These are phyloP conservation scores for Actias luna DNA, from an alignment of 2,888 invertebrate species.

Conservation along the genomic window DNA sequence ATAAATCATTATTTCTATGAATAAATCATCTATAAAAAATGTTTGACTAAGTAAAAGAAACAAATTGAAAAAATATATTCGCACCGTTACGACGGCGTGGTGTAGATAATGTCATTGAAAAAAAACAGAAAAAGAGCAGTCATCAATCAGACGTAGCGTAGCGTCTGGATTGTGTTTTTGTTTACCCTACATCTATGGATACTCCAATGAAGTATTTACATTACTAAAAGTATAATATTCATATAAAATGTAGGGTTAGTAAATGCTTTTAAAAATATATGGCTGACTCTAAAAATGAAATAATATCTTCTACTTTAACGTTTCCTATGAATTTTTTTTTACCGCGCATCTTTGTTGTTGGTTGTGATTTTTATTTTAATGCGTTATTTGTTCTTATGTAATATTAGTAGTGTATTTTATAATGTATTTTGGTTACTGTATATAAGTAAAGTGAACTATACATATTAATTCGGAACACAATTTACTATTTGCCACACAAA, in stretches of 20 bases:
- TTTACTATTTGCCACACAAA: too few relatives aligned
- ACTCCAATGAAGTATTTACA: background rate
- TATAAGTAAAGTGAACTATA: too few relatives aligned
- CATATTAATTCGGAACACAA: too few relatives aligned
- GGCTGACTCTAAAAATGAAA: too few relatives aligned
- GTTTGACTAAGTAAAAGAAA: slow-evolving; percentile 19
- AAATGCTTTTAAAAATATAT: background rate
- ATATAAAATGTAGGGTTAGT: too few relatives aligned
- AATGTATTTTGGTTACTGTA: too few relatives aligned
- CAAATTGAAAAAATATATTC: slow-evolving; percentile 39
- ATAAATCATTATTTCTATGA: background rate
- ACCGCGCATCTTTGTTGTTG: too few relatives aligned
- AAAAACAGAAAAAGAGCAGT: slow-evolving; percentile 36
- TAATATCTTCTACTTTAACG: too few relatives aligned
- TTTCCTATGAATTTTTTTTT: background rate
- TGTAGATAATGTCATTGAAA: slow-evolving; percentile 49
- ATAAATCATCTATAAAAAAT: background rate
- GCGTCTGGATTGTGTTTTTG: slow-evolving; percentile 39
- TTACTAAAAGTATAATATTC: background rate
- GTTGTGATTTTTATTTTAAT: too few relatives aligned
- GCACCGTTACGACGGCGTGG: slow-evolving; percentile 42
- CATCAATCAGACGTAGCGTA: slow-evolving; percentile 48
- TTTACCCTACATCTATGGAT: slow-evolving; percentile 40
- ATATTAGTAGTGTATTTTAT: too few relatives aligned
- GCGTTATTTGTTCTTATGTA: too few relatives aligned